Base-by-base conservation (phyloP, 2,797 vertebrate genomes). In the Tauraco hartlaubi region DNA sequence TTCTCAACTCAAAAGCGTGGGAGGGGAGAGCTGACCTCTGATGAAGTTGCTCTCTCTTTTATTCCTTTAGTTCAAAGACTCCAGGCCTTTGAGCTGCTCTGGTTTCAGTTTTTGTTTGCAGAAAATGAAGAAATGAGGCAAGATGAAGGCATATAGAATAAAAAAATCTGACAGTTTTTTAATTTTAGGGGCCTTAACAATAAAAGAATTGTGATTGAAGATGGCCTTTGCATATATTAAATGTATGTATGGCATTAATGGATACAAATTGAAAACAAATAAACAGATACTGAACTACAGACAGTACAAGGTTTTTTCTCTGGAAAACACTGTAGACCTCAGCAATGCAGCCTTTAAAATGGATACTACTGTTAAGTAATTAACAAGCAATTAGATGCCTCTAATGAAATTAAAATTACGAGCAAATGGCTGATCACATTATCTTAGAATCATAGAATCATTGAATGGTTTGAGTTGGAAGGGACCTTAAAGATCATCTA, bases 391-490 rank as follows among this genome's bases (percentile, higher is more conserved):
- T 96, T 94, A 87, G 51, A 68, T 95, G 2, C 1, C 4, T 31
- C 37, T 51, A 74, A 80, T 54, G 23, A 76, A 94, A 88, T 87
- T 58, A 95, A 97, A 97, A 86, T 92, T 94, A 92, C 90, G 48
- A 94, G 48, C 54, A 78, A 92, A 94, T 90, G 39, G 90, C 61
- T 83, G 15, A 73, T 61, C 79, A 84, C 49, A 81, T 94, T 96
- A 82, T 91, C 61, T 94, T 41, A 41, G 39, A 41, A 41, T 41
- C 39, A 41, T 14, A 41, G 39, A 41, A 41, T 41, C 39, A 41
- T 41, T 41, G 39, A 41, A 41, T 41, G 6, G 13, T 41, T 41
- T 13, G 39, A 14, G 39, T 41, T 41, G 39, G 39, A 41, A 41
- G 39, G 39, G 39, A 41, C 13, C 12, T 41, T 41, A 41, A 41